Conservation (phyloP, 37 sponge, comb jelly and placozoan species). For the Oopsacas minuta region DNA sequence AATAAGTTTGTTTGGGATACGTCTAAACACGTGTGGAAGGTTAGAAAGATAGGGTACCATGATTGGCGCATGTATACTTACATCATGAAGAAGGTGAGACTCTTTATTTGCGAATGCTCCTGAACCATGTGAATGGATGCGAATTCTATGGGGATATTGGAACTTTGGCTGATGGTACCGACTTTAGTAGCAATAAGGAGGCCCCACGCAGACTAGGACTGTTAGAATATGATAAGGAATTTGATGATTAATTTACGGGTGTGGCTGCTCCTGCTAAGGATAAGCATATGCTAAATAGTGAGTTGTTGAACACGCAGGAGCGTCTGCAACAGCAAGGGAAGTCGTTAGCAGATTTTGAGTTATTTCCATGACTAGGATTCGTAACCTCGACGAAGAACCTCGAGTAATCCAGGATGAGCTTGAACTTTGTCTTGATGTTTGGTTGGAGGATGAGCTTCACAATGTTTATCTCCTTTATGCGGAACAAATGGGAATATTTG, state of each 20-base stretch:
- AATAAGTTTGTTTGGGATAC: constrained; percentile 1
- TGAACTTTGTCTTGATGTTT: not conserved
- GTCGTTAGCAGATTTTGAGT: not conserved
- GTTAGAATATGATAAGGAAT: constrained; percentile 18
- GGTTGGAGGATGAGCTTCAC: not conserved
- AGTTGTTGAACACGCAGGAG: not conserved
- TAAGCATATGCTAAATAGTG: not conserved
- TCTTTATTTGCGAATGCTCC: not conserved
- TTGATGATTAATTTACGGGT: constrained; percentile 17
- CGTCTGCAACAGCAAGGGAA: not conserved
- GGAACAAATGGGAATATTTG: not conserved
- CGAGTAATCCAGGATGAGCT: not conserved
- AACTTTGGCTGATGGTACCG: constrained; percentile 25
- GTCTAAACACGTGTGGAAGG: not conserved
- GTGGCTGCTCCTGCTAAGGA: not conserved
- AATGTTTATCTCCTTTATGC: not conserved
- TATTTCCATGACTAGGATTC: not conserved
- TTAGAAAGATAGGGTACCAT: not conserved
- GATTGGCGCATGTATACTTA: not conserved
- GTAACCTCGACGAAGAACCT: not conserved
- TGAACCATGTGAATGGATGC: not conserved
- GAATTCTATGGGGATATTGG: not conserved
- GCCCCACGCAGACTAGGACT: constrained; percentile 19
- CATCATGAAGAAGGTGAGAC: not conserved
- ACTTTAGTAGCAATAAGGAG: not conserved